Evolutionary conservation across 1,140 invertebrate genomes (phyloP).

Genomic region (Drosophila murphyi): DNA sequence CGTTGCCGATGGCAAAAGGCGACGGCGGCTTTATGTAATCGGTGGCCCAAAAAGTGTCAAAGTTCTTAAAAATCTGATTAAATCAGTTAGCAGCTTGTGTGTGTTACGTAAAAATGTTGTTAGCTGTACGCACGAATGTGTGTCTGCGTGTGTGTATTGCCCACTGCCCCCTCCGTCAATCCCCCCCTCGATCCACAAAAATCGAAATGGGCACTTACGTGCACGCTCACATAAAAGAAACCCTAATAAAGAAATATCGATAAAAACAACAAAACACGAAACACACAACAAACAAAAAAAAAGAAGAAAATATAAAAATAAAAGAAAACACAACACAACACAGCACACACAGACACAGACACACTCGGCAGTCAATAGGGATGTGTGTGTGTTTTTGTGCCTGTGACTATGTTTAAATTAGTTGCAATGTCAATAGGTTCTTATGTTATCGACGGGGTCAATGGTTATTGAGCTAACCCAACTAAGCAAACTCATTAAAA

Average conservation of each 20-base stretch:
- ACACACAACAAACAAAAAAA: constrained; percentile 14
- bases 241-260: constrained; percentile 82
- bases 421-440: constrained; percentile 55
- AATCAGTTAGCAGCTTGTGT: constrained; percentile 51
- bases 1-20: not conserved
- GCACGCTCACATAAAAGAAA: constrained; percentile 79
- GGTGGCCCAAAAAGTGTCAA: constrained; percentile 30
- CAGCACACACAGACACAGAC: constrained; percentile 18
- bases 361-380: constrained; percentile 1
- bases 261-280: constrained; percentile 64
- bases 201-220: constrained; percentile 72
- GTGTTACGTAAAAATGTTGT: constrained; percentile 71
- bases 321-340: constrained; percentile 20
- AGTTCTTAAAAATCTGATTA: constrained; percentile 56
- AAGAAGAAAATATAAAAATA: constrained; percentile 8
- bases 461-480: constrained; percentile 35
- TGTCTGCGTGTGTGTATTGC: constrained; percentile 24
- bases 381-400: constrained; percentile 26
- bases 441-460: constrained; percentile 34
- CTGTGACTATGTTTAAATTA: constrained; percentile 66
- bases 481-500: constrained; percentile 40
- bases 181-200: not conserved
- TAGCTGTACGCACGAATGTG: not conserved
- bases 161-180: not conserved
- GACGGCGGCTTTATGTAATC: constrained; percentile 62